A percentile compares a stretch with the other conserved stretches of the same genome.
phyloP scores from a whole-genome alignment of 2,113 vertebrate species.

The Montifringilla adamsi region DNA sequence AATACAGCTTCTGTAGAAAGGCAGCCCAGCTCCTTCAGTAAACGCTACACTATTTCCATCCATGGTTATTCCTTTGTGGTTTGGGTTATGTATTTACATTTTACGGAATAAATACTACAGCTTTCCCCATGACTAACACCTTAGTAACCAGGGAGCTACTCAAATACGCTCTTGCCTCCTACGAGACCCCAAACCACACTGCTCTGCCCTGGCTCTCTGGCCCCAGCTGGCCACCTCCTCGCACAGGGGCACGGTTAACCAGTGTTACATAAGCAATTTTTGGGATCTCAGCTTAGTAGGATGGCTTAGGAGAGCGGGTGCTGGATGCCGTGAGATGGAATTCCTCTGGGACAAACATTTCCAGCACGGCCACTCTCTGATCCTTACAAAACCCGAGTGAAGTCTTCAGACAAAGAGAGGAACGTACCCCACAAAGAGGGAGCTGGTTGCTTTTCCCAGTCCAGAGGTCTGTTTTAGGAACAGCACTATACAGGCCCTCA shows the following conservation, averaged over 20 bases:
- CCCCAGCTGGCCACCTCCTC: slow-evolving; percentile 38
- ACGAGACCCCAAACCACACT: slow-evolving; percentile 45
- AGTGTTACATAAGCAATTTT: not conserved
- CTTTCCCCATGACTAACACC: slow-evolving; percentile 65
- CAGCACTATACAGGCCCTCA: not conserved
- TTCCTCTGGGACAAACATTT: not conserved
- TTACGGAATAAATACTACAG: slow-evolving; percentile 61
- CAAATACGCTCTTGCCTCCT: slow-evolving; percentile 38
- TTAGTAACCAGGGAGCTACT: slow-evolving; percentile 55
- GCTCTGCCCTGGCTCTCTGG: not conserved
- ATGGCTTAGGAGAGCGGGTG: not conserved
- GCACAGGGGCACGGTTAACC: not conserved
- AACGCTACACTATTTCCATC: slow-evolving; percentile 61
- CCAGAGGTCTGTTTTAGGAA: not conserved
- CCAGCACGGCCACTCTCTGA: not conserved
- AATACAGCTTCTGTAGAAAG: slow-evolving; percentile 48
- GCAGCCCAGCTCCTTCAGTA: slow-evolving; percentile 38
- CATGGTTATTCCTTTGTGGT: slow-evolving; percentile 51
- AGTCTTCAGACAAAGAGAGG: not conserved
- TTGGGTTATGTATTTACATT: slow-evolving; percentile 70
- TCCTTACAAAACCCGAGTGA: not conserved
- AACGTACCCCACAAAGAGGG: not conserved
- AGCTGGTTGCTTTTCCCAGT: not conserved
- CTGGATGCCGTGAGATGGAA: not conserved
- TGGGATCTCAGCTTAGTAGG: not conserved